Conservation (phyloP, 2,888 invertebrate genomes). For the Eupithecia inturbata region DNA sequence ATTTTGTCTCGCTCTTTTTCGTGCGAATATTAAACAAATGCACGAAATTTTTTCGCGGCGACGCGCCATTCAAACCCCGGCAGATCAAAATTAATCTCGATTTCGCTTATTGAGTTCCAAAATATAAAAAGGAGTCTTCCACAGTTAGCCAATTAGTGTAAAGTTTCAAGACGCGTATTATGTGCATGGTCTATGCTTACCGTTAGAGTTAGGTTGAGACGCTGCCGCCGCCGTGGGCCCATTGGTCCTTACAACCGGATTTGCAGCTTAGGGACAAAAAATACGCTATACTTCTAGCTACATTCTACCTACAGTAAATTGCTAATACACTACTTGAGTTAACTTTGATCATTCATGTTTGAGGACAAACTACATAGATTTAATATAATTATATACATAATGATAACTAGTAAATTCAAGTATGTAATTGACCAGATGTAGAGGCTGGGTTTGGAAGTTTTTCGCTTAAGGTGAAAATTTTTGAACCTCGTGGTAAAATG, state of each 20-base stretch:
- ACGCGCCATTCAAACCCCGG: not conserved
- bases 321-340: not conserved
- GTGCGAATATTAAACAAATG: not conserved
- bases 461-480: too few relatives aligned
- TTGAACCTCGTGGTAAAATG: too few relatives aligned
- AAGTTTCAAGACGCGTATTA: conserved; percentile 23
- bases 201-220: conserved; percentile 23
- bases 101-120: not conserved
- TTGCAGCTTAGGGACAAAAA: conserved; percentile 18
- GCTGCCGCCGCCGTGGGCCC: conserved; percentile 20
- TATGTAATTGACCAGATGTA: not conserved
- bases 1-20: not conserved
- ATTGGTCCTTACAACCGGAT: conserved; percentile 21
- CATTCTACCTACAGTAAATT: not conserved
- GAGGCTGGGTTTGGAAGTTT: not conserved
- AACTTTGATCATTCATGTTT: not conserved
- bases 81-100: not conserved
- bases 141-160: not conserved
- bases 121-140: not conserved
- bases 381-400: too few relatives aligned
- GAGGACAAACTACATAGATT: not conserved
- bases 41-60: not conserved
- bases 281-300: conserved; percentile 30
- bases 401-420: not conserved
- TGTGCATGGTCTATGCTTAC: conserved; percentile 29